Percentiles rank a stretch among this genome's conserved stretches.
Conservation (phyloP, 2,797 vertebrate genomes). For the Peromyscus melanophrys region DNA sequence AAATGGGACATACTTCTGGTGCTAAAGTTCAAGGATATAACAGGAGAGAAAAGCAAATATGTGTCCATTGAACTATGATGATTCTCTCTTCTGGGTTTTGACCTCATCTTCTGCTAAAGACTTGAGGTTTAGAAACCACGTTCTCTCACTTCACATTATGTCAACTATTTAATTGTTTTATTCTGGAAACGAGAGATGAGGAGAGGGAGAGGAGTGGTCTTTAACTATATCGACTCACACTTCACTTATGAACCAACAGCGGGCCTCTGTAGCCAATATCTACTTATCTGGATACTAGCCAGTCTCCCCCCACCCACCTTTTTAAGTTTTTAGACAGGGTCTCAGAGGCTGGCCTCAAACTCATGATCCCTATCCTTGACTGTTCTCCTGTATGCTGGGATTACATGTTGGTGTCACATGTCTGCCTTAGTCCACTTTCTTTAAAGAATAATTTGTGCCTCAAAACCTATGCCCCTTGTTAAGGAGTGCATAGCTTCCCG, state of each 20-base stretch:
- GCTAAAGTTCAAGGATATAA: background rate
- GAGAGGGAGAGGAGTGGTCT: background rate
- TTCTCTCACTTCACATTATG: background rate
- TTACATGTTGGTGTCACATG: background rate
- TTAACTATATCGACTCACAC: background rate
- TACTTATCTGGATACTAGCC: background rate
- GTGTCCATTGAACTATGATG: background rate
- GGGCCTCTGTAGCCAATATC: background rate
- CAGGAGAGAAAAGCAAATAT: background rate
- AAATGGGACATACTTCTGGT: background rate
- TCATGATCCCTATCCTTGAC: background rate
- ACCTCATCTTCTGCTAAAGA: background rate
- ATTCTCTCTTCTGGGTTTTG: background rate
- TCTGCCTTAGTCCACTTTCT: background rate
- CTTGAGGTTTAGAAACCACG: background rate
- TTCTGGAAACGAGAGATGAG: background rate
- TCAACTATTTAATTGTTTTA: constrained; percentile 7
- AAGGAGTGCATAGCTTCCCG: background rate
- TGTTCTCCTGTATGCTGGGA: background rate
- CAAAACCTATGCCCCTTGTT: background rate
- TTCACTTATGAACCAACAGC: background rate
- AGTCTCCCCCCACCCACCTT: background rate
- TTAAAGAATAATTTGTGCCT: background rate
- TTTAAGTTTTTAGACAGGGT: background rate
- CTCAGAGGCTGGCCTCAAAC: background rate